Base-by-base conservation (phyloP, 2,888 invertebrate genomes). In the Ennomos fuscantarius region DNA sequence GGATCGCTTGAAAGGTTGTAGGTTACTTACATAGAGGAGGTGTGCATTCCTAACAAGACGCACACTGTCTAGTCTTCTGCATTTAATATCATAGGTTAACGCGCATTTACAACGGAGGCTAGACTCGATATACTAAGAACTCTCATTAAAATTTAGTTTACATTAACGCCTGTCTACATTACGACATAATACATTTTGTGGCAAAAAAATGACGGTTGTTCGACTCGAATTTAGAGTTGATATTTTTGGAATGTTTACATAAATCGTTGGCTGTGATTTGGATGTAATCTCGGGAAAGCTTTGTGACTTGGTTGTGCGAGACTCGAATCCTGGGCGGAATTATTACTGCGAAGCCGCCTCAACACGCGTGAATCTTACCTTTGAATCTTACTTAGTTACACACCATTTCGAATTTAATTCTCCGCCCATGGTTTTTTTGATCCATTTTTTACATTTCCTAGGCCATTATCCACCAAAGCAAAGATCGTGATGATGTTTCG, bases 221-320 rank as follows among this genome's bases (percentile, higher is more conserved):
- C 42, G 35, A 54, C 45, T 63, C 56, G 39, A 60, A 62, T 51
- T 61, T 50, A 50, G 49, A 54, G 50, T 47, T 11, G 49, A 66
- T 80, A 80, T 82, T 82, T 86, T 82, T 79, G 75, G 81, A 84
- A 73, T 67, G 81, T 81, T 79, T 82, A 71, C 69, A 73, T 72
- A 74, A 73, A 67, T 73, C 69, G 78, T 81, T 81, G 87, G 87
- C 89, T 89, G 89, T 89, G 89, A 89, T 80, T 81, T 72, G 77
- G 64, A 75, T 71, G 77, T 82, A 76, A 76, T 78, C 70, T 77
- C 76, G 67, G 69, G 69, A 50, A 65, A 65, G 67, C 63, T 55
- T 55, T 51, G 49, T 52, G 55, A 66, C 60, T 39, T 60, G 59
- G 45, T 50, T 49, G 58, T 45, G 52, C 55, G 68, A 70, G 50